These are phyloP conservation scores for Spea hammondii DNA, from an alignment of 2,797 vertebrate genomes.

Conservation along the genomic window DNA sequence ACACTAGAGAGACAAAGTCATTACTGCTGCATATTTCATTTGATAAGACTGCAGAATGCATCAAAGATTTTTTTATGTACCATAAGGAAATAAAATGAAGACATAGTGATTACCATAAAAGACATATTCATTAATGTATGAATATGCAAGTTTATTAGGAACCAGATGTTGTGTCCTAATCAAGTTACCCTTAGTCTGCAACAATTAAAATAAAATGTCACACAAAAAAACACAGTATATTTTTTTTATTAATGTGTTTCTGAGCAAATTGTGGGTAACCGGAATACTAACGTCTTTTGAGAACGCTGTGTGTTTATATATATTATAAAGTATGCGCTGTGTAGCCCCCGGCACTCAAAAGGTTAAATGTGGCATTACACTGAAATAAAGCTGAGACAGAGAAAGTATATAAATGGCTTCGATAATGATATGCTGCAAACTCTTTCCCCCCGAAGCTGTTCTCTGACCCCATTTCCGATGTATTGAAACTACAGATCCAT, in stretches of 20 bases:
- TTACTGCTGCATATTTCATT: conserved; percentile 41
- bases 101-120: conserved; percentile 53
- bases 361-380: not conserved
- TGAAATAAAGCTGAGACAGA: not conserved
- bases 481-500: not conserved
- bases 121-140: conserved; percentile 52
- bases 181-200: conserved; percentile 48
- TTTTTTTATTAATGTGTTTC: conserved; percentile 23
- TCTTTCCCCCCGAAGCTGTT: not conserved
- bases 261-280: conserved; percentile 10
- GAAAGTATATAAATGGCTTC: not conserved
- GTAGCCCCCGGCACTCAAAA: not conserved
- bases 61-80: conserved; percentile 43
- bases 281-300: conserved; percentile 21
- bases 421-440: not conserved
- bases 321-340: not conserved
- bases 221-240: conserved; percentile 28
- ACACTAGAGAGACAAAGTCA: conserved; percentile 29
- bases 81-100: conserved; percentile 53
- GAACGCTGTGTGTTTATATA: too few species aligned
- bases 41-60: conserved; percentile 37
- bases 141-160: conserved; percentile 51
- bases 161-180: conserved; percentile 51
- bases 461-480: not conserved
- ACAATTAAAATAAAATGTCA: conserved; percentile 37